Conservation (phyloP, 2,888 invertebrate genomes). For the Epistrophe eligans region DNA sequence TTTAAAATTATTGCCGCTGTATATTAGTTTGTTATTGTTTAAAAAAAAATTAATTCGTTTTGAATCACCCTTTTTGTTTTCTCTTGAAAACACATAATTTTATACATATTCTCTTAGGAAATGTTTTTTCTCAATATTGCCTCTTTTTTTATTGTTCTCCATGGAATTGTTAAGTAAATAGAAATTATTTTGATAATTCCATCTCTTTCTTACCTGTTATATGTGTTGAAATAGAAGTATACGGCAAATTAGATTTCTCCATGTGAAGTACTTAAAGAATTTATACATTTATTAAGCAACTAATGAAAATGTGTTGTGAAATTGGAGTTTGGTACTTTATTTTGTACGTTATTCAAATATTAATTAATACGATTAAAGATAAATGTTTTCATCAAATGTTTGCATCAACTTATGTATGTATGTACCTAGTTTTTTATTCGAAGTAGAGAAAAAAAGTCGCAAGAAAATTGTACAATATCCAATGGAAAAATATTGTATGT, state of each 20-base stretch:
- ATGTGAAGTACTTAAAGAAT: conserved; percentile 37
- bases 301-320: neutral
- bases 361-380: neutral
- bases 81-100: conserved; percentile 39
- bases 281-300: conserved; percentile 6
- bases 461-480: conserved; percentile 10
- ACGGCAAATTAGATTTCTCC: conserved; percentile 73
- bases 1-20: neutral
- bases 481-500: conserved; percentile 37
- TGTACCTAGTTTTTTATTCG: neutral
- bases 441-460: neutral
- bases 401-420: neutral
- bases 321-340: neutral
- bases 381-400: neutral
- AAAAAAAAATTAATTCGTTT: neutral
- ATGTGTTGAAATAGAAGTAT: conserved; percentile 43
- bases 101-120: conserved; percentile 23
- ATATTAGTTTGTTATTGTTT: neutral
- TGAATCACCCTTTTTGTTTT: conserved; percentile 51
- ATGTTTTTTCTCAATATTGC: neutral
- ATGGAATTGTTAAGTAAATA: conserved; percentile 49
- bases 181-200: conserved; percentile 51
- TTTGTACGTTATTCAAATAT: neutral
- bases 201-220: conserved; percentile 34
- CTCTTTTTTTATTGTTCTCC: conserved; percentile 25